Conservation (phyloP, 2,113 vertebrate species). For the Calidris pygmaea region DNA sequence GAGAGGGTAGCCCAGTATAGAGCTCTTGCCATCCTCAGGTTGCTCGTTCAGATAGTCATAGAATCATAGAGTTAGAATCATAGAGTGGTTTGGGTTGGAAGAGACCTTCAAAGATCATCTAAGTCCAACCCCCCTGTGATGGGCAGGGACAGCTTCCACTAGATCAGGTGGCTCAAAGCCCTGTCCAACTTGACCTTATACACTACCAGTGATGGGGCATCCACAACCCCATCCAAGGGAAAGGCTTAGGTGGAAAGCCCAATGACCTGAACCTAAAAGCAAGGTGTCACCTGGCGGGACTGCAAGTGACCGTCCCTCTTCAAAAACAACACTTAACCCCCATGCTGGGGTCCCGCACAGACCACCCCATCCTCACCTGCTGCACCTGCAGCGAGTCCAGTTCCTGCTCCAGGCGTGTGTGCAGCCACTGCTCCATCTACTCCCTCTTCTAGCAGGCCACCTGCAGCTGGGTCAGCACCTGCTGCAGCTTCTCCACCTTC, state of each 20-base stretch:
- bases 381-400: slow-evolving; percentile 83
- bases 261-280: neutral
- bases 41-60: neutral
- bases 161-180: neutral
- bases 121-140: neutral
- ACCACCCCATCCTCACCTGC: slow-evolving; percentile 70
- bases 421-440: slow-evolving; percentile 84
- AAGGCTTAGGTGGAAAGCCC: neutral
- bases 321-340: neutral
- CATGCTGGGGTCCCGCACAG: fast-evolving
- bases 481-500: slow-evolving; percentile 85
- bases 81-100: neutral
- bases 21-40: neutral
- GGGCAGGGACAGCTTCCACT: neutral
- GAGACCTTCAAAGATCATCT: neutral
- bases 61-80: neutral
- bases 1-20: neutral
- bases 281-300: neutral
- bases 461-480: slow-evolving; percentile 83
- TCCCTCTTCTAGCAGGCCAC: slow-evolving; percentile 83
- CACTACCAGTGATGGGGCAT: neutral
- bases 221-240: neutral
- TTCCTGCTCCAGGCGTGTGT: slow-evolving; percentile 84
- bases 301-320: neutral
- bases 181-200: neutral